Evolutionary conservation across 2,113 vertebrate species (phyloP).

Genomic region (Origma solitaria): DNA sequence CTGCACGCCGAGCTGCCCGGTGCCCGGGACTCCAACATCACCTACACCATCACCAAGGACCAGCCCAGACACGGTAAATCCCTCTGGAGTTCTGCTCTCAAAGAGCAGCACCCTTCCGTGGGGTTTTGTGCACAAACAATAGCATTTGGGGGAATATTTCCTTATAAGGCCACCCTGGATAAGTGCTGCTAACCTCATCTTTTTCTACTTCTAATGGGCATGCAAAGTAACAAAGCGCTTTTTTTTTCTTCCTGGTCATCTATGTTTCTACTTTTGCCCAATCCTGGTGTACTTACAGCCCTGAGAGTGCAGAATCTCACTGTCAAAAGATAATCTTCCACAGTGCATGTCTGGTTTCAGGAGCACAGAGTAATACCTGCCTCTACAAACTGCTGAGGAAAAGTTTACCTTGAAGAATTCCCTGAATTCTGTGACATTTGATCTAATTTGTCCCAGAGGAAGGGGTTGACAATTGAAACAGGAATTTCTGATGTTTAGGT

Average conservation of each 20-base stretch:
- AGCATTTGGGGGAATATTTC: neutral
- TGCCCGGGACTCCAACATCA: conserved; percentile 71
- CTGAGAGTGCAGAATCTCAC: neutral
- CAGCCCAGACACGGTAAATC: conserved; percentile 81
- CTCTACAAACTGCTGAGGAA: neutral
- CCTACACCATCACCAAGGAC: conserved; percentile 79
- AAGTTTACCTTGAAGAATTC: neutral
- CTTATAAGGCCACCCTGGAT: rapidly evolving
- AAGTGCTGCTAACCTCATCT: neutral
- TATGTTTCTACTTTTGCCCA: too few species aligned
- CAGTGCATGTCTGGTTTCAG: neutral
- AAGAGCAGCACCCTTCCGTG: neutral
- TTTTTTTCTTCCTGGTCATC: neutral
- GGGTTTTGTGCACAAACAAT: neutral
- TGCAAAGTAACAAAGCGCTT: neutral
- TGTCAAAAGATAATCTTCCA: neutral
- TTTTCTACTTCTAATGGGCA: neutral
- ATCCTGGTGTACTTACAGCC: neutral
- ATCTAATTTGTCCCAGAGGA: neutral
- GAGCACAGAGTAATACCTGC: neutral
- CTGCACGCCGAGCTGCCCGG: conserved; percentile 75
- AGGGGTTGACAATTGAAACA: neutral
- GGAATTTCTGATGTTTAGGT: neutral
- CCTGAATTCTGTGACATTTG: neutral
- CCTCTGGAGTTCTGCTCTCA: neutral